Conservation (phyloP, 2,888 invertebrate genomes). For the Nycteola revayana region DNA sequence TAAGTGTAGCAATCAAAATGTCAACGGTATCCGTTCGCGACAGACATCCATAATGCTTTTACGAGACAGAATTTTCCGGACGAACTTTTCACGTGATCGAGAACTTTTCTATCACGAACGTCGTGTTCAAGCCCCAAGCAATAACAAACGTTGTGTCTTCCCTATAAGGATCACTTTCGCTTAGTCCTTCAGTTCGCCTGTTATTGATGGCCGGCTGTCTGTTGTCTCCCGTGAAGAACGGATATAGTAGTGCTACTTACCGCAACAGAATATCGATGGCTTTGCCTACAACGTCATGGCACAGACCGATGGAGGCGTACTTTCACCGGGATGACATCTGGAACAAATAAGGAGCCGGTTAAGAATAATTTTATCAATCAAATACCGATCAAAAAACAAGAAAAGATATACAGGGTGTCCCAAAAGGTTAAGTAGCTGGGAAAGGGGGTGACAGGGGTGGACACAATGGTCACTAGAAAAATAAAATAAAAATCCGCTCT, state of each 20-base stretch:
- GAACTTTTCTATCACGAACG: conserved; percentile 16
- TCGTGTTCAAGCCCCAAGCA: too few species aligned
- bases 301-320: conserved; percentile 34
- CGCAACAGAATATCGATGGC: conserved; percentile 39
- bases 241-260: conserved; percentile 32
- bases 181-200: conserved; percentile 1
- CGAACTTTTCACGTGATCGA: conserved; percentile 19
- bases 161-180: conserved; percentile 5
- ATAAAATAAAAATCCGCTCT: too few species aligned
- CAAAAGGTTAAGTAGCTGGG: too few species aligned
- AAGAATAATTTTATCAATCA: not conserved
- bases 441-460: too few species aligned
- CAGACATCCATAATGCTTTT: conserved; percentile 9
- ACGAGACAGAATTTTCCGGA: conserved; percentile 17
- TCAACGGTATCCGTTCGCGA: too few species aligned
- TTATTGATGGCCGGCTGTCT: conserved; percentile 11
- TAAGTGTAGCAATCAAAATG: too few species aligned
- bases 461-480: too few species aligned
- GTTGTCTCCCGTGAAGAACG: conserved; percentile 16
- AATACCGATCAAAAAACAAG: not conserved
- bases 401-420: too few species aligned
- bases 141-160: not conserved
- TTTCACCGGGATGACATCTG: conserved; percentile 65
- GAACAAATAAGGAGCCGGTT: conserved; percentile 35
- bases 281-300: conserved; percentile 55